Conservation (phyloP, 2,797 vertebrate genomes). For the Lepilemur septentrionalis region DNA sequence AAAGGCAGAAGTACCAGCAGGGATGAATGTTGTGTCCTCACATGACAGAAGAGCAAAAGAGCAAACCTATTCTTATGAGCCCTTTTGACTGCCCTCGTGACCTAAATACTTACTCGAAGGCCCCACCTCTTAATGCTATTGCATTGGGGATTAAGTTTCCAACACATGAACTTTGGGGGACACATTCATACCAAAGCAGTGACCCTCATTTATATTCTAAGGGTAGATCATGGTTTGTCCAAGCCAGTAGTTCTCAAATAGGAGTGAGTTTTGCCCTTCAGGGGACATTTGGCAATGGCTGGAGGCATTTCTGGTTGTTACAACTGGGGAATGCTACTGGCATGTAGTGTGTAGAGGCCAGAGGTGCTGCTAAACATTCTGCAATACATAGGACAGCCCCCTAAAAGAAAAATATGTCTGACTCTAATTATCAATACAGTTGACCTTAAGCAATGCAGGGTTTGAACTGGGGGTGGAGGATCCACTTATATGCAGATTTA, state of each 20-base stretch:
- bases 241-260: background rate
- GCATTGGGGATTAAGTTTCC: background rate
- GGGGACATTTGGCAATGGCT: background rate
- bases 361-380: background rate
- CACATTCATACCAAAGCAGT: background rate
- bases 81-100: background rate
- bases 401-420: background rate
- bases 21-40: background rate
- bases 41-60: background rate
- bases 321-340: background rate
- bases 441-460: background rate
- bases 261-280: background rate
- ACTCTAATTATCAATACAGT: background rate
- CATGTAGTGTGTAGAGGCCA: background rate
- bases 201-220: background rate
- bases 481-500: background rate
- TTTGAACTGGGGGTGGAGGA: background rate
- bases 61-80: too few species aligned
- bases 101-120: background rate
- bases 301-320: background rate
- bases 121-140: background rate
- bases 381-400: background rate
- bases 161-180: background rate
- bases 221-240: background rate
- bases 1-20: background rate